Conservation (phyloP, 2,113 vertebrate genomes). For the Cavia porcellus region DNA sequence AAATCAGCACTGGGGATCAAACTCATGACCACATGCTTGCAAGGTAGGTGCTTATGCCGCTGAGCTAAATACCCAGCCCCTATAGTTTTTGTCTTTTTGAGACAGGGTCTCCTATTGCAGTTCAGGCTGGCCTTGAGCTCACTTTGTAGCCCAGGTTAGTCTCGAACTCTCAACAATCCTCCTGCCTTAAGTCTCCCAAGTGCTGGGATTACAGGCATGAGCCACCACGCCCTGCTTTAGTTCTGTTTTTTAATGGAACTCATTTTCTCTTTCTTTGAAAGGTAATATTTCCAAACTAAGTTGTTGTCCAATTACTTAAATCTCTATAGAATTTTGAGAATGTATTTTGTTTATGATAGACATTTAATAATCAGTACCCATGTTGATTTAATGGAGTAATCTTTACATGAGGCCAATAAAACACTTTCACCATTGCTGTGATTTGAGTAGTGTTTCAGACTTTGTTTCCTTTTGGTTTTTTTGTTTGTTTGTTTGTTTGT, state of each 20-base stretch:
- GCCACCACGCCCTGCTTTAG: too few species aligned
- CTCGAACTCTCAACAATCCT: too few species aligned
- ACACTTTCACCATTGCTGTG: not conserved
- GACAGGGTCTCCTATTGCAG: too few species aligned
- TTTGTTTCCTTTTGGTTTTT: not conserved
- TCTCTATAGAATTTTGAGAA: slow-evolving; percentile 53
- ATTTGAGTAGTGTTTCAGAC: slow-evolving; percentile 5
- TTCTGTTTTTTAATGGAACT: not conserved
- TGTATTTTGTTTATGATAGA: slow-evolving; percentile 60
- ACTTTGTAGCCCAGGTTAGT: too few species aligned
- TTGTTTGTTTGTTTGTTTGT: not conserved
- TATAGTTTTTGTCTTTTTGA: too few species aligned
- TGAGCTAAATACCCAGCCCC: too few species aligned
- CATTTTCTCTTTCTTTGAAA: slow-evolving; percentile 53
- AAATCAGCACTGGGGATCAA: too few species aligned
- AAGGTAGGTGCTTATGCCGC: too few species aligned
- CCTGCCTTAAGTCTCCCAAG: too few species aligned
- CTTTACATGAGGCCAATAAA: slow-evolving; percentile 55
- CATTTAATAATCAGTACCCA: not conserved
- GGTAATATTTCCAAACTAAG: slow-evolving; percentile 1
- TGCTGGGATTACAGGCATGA: too few species aligned
- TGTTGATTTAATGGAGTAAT: slow-evolving; percentile 21
- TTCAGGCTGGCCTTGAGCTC: too few species aligned
- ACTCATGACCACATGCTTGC: too few species aligned
- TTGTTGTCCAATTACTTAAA: slow-evolving; percentile 25